Base-by-base conservation (phyloP, 2,888 invertebrate species). In the Zaprionus obscuricornis region DNA sequence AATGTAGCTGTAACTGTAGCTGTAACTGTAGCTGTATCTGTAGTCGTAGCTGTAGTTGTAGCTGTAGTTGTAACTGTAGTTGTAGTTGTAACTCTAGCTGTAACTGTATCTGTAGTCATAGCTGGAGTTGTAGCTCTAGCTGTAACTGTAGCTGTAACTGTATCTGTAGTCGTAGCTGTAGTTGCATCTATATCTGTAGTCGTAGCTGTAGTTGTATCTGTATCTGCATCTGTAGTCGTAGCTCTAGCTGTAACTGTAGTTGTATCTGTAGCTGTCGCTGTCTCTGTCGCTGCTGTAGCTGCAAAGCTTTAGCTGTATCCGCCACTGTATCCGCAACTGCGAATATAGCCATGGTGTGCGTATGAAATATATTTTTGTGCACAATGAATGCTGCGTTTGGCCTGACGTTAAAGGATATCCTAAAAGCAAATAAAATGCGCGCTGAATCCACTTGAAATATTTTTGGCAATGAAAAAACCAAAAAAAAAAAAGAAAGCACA, bases 371-470 rank as follows among this genome's bases (percentile, higher is more conserved):
- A n/a, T n/a, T n/a, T n/a, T n/a, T n/a, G n/a, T n/a, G 27, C 29
- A 67, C 65, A 73, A 79, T 67, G 73, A 75, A 66, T 60, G 54
- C 50, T 47, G 70, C 42, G 39, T 36, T 46, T 10, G 65, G 42
- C 50, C n/a, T 47, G 47, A 17, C 13, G 52, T n/a, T 39, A 65
- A 54, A 66, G 46, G 22, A 47, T 50, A 69, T 84, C 68, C 82
- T 55, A 84, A 83, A 64, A 66, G 58, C 78, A 79, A 76, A 84
- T 77, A 81, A 74, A 74, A 73, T 54, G 54, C 45, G 24, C 50
- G 57, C 42, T 59, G 78, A 81, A 70, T 63, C 75, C 83, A 72
- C 76, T 79, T 83, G 83, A 81, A 83, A 81, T 81, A 81, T 85
- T 74, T 84, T 83, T 78, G 74, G 79, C 84, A 73, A 71, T 74